Conservation (phyloP, 2,888 invertebrate genomes). For the Philereme vetulata region DNA sequence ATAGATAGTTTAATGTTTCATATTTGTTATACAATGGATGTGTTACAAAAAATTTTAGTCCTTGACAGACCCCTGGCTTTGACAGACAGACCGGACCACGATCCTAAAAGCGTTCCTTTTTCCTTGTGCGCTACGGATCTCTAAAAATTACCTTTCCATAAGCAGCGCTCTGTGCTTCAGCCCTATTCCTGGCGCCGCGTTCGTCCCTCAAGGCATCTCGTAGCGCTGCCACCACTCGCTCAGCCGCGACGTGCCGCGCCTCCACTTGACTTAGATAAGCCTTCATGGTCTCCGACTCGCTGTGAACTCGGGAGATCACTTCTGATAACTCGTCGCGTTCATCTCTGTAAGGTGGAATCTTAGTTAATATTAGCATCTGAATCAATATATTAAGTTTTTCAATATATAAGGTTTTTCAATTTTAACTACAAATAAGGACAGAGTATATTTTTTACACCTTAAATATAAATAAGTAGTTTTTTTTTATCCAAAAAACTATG, state of each 20-base stretch:
- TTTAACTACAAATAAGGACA: no score
- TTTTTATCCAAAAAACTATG: no score
- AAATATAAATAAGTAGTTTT: no score
- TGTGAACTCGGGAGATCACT: conserved; percentile 46
- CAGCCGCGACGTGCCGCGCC: conserved; percentile 51
- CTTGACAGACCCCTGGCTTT: no score
- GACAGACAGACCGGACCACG: background rate
- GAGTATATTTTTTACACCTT: no score
- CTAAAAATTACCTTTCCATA: conserved; percentile 54
- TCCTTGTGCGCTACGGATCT: no score
- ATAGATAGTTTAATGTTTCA: no score
- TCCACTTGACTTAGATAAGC: conserved; percentile 56
- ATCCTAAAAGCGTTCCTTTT: no score
- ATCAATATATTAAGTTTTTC: background rate
- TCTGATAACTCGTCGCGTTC: conserved; percentile 65
- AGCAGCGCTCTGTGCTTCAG: conserved; percentile 53
- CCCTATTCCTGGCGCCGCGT: conserved; percentile 54
- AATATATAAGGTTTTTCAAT: background rate
- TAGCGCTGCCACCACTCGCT: conserved; percentile 62
- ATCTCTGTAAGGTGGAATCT: conserved; percentile 46
- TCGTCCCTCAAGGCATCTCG: conserved; percentile 70
- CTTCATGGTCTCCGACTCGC: conserved; percentile 57
- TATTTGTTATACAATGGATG: no score
- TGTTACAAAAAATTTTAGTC: no score
- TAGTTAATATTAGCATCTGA: background rate